Conservation (phyloP, 2,113 vertebrate genomes). For the Burhinus oedicnemus region DNA sequence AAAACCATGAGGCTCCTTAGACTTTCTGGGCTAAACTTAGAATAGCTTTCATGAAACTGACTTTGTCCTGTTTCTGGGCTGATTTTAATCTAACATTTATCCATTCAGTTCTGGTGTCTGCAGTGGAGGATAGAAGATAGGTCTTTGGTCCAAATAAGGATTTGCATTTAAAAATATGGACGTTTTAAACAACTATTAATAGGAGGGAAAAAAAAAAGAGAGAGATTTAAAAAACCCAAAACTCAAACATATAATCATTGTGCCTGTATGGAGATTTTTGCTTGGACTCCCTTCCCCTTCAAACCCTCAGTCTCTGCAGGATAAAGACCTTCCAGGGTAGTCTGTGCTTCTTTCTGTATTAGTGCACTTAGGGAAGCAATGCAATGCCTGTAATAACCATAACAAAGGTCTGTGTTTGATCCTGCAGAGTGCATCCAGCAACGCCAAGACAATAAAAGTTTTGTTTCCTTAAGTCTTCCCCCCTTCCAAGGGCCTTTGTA, state of each 20-base stretch:
- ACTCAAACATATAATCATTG: background rate
- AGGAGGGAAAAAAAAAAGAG: rapidly evolving
- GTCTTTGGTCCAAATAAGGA: background rate
- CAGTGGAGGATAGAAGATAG: background rate
- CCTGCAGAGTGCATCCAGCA: background rate
- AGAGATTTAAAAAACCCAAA: background rate
- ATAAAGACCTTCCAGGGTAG: background rate
- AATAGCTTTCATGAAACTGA: background rate
- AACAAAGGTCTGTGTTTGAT: background rate
- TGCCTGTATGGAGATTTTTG: background rate
- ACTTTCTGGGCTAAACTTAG: background rate
- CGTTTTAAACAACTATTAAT: background rate
- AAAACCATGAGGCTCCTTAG: background rate
- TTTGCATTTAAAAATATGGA: background rate
- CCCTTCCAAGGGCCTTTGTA: background rate
- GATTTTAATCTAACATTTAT: background rate
- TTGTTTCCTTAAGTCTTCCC: background rate
- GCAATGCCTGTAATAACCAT: background rate
- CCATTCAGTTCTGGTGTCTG: background rate
- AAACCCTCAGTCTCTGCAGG: background rate
- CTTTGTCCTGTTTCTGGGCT: background rate
- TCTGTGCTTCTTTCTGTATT: background rate
- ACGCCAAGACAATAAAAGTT: background rate
- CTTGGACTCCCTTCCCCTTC: background rate
- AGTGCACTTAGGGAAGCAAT: background rate